Base-by-base conservation (phyloP, 2,888 invertebrate species). In the Sinohyriopsis cumingii region DNA sequence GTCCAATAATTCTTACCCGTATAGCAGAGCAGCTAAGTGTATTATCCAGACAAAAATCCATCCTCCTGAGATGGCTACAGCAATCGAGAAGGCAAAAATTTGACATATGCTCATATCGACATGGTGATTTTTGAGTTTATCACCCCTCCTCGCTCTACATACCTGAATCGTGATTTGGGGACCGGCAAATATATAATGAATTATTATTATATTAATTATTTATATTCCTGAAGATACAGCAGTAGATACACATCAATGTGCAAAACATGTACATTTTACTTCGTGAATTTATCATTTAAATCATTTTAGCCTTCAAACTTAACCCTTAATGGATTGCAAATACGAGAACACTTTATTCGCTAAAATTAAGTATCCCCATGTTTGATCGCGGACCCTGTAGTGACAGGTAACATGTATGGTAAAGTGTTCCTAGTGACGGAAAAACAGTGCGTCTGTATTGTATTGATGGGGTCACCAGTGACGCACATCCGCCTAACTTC, bases 101-200 rank as follows among this genome's bases (percentile, higher is more conserved):
- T 83, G 78, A 66, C 76, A 80, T 76, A 82, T 75, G 77, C 83
- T 78, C 85, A 86, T 86, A 72, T 82, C 82, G 77, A 83, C 83
- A 85, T 84, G 80, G 75, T 77, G 79, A 63, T 65, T 45, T 56
- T 65, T 62, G 59, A 59, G 59, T 67, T 63, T 65, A 55, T 72
- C 57, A 56, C 69, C 67, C 67, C 69, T 60, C 63, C 65, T 63
- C 22, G 53, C 61, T 45, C 45, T 45, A 15, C 45, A 15, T 45
- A 45, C 45, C 45, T 15, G 45, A 45, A 45, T 15, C 3, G 45
- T 15, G 45, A 33, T 45, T 12, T 45, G 45, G 45, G 45, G 45
- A 15, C 15, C 45, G 45, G 15, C 33, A 1, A 33, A 33, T 33
- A 9, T 33, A 7, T 33, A 33, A 33, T 33, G 0, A 33, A 33